Conservation (phyloP, 1,140 invertebrate species). For the Drepana arcuata region DNA sequence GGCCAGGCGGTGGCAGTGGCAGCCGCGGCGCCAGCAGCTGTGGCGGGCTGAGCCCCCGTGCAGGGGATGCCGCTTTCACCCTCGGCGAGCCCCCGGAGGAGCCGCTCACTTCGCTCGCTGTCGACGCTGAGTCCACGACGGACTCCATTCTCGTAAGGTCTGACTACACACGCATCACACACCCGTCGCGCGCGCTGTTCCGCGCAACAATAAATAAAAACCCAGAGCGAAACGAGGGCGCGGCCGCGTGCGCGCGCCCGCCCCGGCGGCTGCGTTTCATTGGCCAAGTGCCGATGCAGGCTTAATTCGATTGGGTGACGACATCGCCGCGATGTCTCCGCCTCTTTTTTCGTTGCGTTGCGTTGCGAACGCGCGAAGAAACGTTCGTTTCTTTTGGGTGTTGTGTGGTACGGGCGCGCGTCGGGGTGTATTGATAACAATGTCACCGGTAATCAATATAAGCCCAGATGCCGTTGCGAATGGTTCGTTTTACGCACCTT, state of each 20-base stretch:
- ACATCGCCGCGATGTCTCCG: conserved; percentile 45
- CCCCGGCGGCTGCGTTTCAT: conserved; percentile 35
- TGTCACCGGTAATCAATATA: conserved; percentile 76
- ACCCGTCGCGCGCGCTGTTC: conserved; percentile 56
- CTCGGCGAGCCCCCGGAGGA: conserved; percentile 72
- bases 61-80: conserved; percentile 72
- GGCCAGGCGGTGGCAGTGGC: conserved; percentile 81
- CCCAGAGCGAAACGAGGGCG: conserved; percentile 51
- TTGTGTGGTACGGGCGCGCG: conserved; percentile 51
- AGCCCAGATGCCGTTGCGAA: too few species aligned
- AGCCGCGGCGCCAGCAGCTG: conserved; percentile 78
- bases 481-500: too few species aligned
- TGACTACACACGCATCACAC: conserved; percentile 58
- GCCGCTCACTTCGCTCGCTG: conserved; percentile 77
- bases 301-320: conserved; percentile 33
- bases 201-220: conserved; percentile 69
- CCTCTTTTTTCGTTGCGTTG: conserved; percentile 61
- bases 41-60: conserved; percentile 74
- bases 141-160: conserved; percentile 67
- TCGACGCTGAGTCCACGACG: conserved; percentile 79
- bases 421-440: conserved; percentile 74
- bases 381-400: conserved; percentile 67
- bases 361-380: conserved; percentile 60
- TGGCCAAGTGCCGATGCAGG: conserved; percentile 26
- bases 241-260: conserved; percentile 58